phyloP scores from a whole-genome alignment of 2,797 vertebrate species.

The Microhierax caerulescens region DNA sequence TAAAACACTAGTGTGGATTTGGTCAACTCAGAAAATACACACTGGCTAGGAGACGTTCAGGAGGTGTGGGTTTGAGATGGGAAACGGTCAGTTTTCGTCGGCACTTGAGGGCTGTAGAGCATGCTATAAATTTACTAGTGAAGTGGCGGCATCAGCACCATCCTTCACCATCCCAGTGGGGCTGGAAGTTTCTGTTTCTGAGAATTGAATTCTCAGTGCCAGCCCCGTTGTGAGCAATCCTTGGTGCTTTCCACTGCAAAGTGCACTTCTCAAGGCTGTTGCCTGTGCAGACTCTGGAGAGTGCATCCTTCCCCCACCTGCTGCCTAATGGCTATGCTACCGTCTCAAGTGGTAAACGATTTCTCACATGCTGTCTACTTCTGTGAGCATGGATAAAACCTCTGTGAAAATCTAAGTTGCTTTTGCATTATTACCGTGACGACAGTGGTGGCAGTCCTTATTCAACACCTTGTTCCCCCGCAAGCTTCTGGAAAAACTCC shows the following conservation, averaged over 20 bases:
- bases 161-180: accelerated
- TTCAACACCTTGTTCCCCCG: neutral
- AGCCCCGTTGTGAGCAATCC: accelerated
- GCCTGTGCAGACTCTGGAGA: neutral
- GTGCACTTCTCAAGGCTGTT: neutral
- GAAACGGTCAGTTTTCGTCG: neutral
- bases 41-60: neutral
- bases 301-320: neutral
- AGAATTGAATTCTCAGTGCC: neutral
- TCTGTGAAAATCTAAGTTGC: accelerated
- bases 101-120: neutral
- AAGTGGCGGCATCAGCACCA: neutral
- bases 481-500: neutral
- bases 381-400: neutral
- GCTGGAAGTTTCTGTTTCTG: neutral
- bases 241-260: neutral
- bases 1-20: neutral
- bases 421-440: neutral
- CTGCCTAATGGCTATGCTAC: neutral
- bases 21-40: accelerated
- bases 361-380: neutral
- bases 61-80: neutral
- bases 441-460: neutral
- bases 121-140: accelerated
- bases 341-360: neutral